Base-by-base conservation (phyloP, 2,113 vertebrate species). In the Protomyctophum bolini region DNA sequence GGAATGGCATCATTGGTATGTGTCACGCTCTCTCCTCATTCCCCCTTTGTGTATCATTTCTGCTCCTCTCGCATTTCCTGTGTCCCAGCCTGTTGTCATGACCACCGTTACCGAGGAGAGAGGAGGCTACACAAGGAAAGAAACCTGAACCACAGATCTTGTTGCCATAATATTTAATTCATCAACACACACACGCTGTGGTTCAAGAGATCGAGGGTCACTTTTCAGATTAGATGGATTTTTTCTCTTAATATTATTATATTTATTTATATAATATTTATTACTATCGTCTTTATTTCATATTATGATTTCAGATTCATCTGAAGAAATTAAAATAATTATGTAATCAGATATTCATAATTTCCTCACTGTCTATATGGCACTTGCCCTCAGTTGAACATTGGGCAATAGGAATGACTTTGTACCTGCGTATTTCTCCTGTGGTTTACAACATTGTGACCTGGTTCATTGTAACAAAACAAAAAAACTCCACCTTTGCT, bases 111-210 rank as follows among this genome's bases (percentile, higher is more conserved):
- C 90, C 87, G 83, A 48, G 88, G 90, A 56, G 84, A 89, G 76
- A n/a, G 10, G 66, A 66, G 81, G 83, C 75, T 51, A 78, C 65
- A 82, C 75, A 70, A 90, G 81, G 89, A 88, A 83, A 77, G 92
- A 84, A 93, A 93, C 87, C 84, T 60, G 87, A 93, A 81, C 86
- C 79, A 57, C 63, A 48, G 88, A 87, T 92, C 90, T 83, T 73
- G 83, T 87, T 80, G 76, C 82, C 73, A 14, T 58, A 52, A 93
- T 94, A 85, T 93, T 93, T 93, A 91, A 94, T 94, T 93, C 90
- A 94, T 90, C 51, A 58, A 70, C 81, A 47, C 84, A 63, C 60
- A 63, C 50, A 51, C 69, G 69, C 69, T 70, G 60, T 52, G 80
- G 76, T 68, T 78, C 65, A 50, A 52, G 70, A 71, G 33, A 65